These are phyloP conservation scores for Apostichopus californicus DNA, from an alignment of 35 echinoderm and acorn worm genomes.

Conservation along the genomic window DNA sequence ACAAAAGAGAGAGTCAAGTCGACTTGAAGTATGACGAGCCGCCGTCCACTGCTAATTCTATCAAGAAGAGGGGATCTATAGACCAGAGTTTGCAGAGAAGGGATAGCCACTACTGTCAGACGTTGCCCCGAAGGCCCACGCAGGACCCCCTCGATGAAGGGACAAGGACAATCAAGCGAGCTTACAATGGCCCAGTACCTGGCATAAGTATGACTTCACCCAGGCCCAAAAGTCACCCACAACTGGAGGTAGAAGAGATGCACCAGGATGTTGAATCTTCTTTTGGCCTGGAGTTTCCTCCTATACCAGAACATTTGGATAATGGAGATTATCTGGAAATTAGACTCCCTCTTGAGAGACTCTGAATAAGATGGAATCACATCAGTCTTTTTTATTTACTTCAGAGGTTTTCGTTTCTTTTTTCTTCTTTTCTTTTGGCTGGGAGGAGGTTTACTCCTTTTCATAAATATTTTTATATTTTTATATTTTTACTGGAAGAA, in stretches of 20 bases:
- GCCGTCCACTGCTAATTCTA: neutral
- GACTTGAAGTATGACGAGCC: conserved; percentile 16
- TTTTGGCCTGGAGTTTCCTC: neutral
- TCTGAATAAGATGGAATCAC: neutral
- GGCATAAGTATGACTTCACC: neutral
- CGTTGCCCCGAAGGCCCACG: conserved; percentile 17
- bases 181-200: conserved; percentile 44
- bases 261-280: neutral
- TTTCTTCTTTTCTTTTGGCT: no score
- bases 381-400: neutral
- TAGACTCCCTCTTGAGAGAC: neutral
- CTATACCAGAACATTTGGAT: conserved; percentile 32
- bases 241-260: conserved; percentile 12
- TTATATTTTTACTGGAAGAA: no score
- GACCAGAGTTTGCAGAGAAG: neutral
- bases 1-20: neutral
- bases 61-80: neutral
- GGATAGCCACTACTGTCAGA: conserved; percentile 19
- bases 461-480: no score
- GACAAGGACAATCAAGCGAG: conserved; percentile 31
- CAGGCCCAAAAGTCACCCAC: neutral
- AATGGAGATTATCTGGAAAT: conserved; percentile 37
- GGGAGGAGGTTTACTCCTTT: no score
- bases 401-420: no score
- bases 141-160: conserved; percentile 46